phyloP scores from a whole-genome alignment of 1,140 invertebrate species.

The Teleopsis dalmanni region DNA sequence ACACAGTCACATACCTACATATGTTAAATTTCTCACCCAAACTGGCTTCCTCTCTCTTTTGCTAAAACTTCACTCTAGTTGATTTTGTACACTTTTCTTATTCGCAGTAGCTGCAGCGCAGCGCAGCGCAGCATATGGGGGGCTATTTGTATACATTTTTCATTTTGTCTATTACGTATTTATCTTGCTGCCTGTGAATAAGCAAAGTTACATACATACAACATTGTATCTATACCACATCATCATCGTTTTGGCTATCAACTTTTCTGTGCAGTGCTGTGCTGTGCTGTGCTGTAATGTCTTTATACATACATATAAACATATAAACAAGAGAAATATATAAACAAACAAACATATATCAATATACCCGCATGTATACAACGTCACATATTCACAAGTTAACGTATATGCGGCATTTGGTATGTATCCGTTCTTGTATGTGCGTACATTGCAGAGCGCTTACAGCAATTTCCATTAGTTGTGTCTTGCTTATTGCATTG shows the following conservation, averaged over 20 bases:
- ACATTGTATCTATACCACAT: too few relatives aligned
- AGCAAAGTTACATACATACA: too few relatives aligned
- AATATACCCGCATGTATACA: not conserved
- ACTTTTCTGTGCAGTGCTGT: not conserved
- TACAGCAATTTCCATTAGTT: too few relatives aligned
- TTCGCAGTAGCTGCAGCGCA: too few relatives aligned
- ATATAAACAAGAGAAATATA: not conserved
- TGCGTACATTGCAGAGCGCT: not conserved
- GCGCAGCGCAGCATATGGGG: too few relatives aligned
- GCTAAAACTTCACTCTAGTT: too few relatives aligned
- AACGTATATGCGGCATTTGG: not conserved
- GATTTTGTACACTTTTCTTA: too few relatives aligned
- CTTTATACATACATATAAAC: conserved; percentile 1
- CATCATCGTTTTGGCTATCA: too few relatives aligned
- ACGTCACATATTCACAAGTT: not conserved
- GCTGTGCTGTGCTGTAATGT: not conserved
- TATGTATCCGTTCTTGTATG: not conserved
- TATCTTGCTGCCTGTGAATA: too few relatives aligned
- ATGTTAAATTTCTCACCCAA: not conserved
- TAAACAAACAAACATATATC: not conserved
- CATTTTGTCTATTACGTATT: too few relatives aligned
- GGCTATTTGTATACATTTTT: too few relatives aligned
- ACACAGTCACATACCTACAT: not conserved
- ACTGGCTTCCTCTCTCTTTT: not conserved
- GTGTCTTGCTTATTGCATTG: too few relatives aligned